Evolutionary conservation across 2,113 vertebrate genomes (phyloP), one percentile per base, ranked within the genome.

Genomic region (Silurus meridionalis): DNA sequence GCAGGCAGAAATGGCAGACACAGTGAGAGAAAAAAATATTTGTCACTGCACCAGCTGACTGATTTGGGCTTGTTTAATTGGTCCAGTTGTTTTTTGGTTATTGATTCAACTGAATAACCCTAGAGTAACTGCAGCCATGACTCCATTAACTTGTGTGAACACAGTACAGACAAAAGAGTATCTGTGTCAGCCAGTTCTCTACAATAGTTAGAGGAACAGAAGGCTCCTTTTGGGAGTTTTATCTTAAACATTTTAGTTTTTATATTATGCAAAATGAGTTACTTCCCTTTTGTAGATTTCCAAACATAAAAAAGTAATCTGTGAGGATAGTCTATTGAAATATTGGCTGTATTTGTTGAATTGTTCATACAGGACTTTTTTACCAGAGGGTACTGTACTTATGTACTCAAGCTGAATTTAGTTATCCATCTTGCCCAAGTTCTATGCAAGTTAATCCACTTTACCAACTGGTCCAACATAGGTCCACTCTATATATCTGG

Each of bases 221-320:
- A 50, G 37, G 28, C 28, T 71, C 25, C 57, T 83, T 64, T 19
- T 10, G 21, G 50, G 74, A 67, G 58, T 61, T 50, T 53, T 83
- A 52, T 69, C 48, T 75, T 77, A 78, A 77, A 69, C 55, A 85
- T 50, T 77, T 67, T 75, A 86, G 55, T 52, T 83, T 64, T 83
- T 55, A 58, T 52, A 80, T 82, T 80, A 77, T 71, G 69, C 28
- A 79, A 78, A 87, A 87, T 58, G 25, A 58, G 60, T 15, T 69
- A n/a, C 72, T 84, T 71, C 72, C 72, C 80, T 80, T 50, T 69
- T 57, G 66, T 58, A 81, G 67, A 60, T 85, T 82, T 87, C 80
- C 78, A 87, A 87, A 84, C 66, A 84, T 5, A 15, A 55, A 25
- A 17, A 7, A 55, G 28, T 55, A 57, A 79, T 28, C 7, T 28